A percentile compares a stretch with the other conserved stretches of the same genome.
Conservation (phyloP, 2,113 vertebrate genomes). For the Paradoxurus hermaphroditus region DNA sequence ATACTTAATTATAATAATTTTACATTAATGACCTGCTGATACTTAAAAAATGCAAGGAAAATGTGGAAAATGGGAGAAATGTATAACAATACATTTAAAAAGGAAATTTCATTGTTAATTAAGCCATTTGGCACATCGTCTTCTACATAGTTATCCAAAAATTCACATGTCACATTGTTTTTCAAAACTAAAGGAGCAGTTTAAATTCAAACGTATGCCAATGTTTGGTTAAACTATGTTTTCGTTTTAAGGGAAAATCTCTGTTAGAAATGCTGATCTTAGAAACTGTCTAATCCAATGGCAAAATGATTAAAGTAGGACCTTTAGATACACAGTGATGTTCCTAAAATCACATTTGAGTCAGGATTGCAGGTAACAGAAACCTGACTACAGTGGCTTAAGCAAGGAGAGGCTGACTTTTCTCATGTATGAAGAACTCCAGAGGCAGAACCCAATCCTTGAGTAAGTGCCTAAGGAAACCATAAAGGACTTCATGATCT, state of each 20-base stretch:
- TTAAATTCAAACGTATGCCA: slow-evolving; percentile 5
- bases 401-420: background rate
- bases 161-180: background rate
- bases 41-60: background rate
- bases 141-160: slow-evolving; percentile 37
- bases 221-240: slow-evolving; percentile 13
- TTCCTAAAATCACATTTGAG: background rate
- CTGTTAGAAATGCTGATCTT: background rate
- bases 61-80: background rate
- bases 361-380: background rate
- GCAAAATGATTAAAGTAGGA: background rate
- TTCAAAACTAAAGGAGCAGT: slow-evolving; percentile 33
- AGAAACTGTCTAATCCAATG: background rate
- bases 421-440: background rate
- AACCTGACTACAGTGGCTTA: background rate
- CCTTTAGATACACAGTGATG: background rate
- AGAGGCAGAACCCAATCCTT: background rate
- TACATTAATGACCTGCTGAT: slow-evolving; percentile 47
- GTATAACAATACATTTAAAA: slow-evolving; percentile 30
- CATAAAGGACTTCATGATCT: accelerated
- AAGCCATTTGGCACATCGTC: slow-evolving; percentile 46
- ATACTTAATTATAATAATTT: slow-evolving; percentile 37
- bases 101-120: slow-evolving; percentile 46
- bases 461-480: background rate
- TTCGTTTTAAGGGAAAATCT: slow-evolving; percentile 15